These are phyloP conservation scores for Tychaedon coryphoeus DNA, from an alignment of 2,113 vertebrate species.

Conservation along the genomic window DNA sequence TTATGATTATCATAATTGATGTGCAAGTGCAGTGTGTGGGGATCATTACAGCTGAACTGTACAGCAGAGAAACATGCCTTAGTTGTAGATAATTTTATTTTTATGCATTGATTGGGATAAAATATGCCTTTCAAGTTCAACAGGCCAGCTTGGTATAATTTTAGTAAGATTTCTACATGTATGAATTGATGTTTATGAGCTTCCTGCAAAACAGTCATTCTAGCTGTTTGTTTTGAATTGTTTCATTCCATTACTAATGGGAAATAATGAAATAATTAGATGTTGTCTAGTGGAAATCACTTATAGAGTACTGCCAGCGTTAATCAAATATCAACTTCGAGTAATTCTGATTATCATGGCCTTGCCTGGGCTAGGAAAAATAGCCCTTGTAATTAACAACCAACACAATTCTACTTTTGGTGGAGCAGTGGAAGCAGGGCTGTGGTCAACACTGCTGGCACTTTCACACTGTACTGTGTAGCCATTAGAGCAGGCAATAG, in stretches of 20 bases:
- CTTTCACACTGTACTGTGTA: neutral
- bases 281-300: conserved; percentile 55
- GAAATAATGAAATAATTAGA: conserved; percentile 73
- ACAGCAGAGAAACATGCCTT: conserved; percentile 71
- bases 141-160: conserved; percentile 64
- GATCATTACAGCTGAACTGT: conserved; percentile 81
- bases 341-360: neutral
- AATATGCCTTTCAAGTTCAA: conserved; percentile 71
- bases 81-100: conserved; percentile 77
- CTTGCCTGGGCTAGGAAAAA: neutral
- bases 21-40: conserved; percentile 77
- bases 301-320: conserved; percentile 22
- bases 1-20: conserved; percentile 90
- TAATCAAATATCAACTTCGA: conserved; percentile 53
- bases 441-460: neutral
- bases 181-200: conserved; percentile 43
- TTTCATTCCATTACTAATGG: conserved; percentile 69
- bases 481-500: neutral
- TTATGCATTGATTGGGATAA: conserved; percentile 76
- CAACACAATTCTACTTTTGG: neutral
- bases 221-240: conserved; percentile 66
- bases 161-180: conserved; percentile 42
- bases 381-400: neutral
- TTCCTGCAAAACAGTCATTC: conserved; percentile 45
- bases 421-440: neutral